Evolutionary conservation across 1,140 invertebrate genomes (phyloP), one percentile per base, ranked within the genome.

Genomic region (Antheraea pernyi): DNA sequence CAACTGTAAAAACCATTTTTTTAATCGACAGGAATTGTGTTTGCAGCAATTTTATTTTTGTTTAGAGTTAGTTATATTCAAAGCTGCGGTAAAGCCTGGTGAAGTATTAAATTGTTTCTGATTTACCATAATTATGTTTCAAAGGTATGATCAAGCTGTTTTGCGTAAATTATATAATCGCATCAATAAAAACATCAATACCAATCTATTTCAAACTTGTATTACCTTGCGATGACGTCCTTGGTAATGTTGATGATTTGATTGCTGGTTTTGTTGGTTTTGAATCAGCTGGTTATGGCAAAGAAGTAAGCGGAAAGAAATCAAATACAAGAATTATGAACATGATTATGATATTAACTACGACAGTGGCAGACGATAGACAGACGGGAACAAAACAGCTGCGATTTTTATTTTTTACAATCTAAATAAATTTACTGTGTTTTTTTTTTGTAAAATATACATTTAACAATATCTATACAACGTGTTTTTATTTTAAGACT

Each of bases 181-280:
- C 46, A 9, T 10, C 16, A 53, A 53, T 53, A 53, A 53, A 53
- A 53, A 53, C 46, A 53, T 53, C 46, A 53, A 65, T 48, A 22
- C 46, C 48, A 69, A 69, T 19, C 53, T n/a, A 65, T 65, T 63
- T n/a, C 53, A 67, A 59, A 65, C 46, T 13, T 9, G 22, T 65
- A 88, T 96, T 97, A 98, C 97, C 97, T 97, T 98, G 97, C 74
- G 97, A 97, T 78, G 97, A 97, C 88, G 96, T 97, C 94, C 97
- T 95, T 82, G 97, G 97, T 90, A 98, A 95, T 82, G 97, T 98
- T 79, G 97, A 98, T 85, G 97, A 97, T 94, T 98, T 98, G 93
- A 98, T 98, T 89, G 97, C 97, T 90, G 97, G 97, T 95, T 98
- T 98, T 85, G 97, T 95, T 86, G 97, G 97, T 94, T 98, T 98